Percentiles rank a stretch among this genome's conserved stretches.
phyloP scores from a whole-genome alignment of 64 coral and sea anemone genomes.

The Porites australiensis region DNA sequence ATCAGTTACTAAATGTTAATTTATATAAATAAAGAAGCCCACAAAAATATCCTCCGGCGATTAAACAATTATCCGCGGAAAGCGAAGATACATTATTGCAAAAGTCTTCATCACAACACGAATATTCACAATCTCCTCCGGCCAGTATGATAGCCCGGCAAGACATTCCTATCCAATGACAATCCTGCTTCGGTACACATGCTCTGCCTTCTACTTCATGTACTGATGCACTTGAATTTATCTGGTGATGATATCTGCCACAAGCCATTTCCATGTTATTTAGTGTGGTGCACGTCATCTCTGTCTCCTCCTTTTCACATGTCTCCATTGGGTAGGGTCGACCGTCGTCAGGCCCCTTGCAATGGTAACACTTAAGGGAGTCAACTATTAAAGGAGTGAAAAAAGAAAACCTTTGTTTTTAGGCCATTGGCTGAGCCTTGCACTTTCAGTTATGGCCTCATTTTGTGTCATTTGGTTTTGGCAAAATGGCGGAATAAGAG shows the following conservation, averaged over 20 bases:
- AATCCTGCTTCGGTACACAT: conserved; percentile 6
- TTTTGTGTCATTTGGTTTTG: too few species aligned
- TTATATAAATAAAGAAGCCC: conserved; percentile 1
- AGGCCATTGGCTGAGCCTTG: background rate
- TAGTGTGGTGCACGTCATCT: background rate
- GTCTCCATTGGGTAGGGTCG: conserved; percentile 3
- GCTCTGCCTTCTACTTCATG: conserved; percentile 26
- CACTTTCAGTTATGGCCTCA: too few species aligned
- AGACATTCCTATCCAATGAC: background rate
- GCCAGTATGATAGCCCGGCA: conserved; percentile 4
- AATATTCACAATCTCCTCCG: background rate
- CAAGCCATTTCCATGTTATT: background rate
- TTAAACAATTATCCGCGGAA: background rate
- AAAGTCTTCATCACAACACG: conserved; percentile 32
- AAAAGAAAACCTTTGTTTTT: background rate
- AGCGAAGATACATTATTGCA: background rate
- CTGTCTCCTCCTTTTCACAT: conserved; percentile 9
- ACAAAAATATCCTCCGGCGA: background rate
- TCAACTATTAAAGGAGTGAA: background rate
- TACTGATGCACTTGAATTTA: background rate
- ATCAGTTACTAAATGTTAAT: background rate
- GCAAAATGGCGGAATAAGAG: too few species aligned
- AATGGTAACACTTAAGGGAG: conserved; percentile 21
- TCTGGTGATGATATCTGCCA: conserved; percentile 23
- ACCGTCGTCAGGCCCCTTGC: conserved; percentile 36